phyloP scores from a whole-genome alignment of 2,888 invertebrate species.

The Apamea sordens region DNA sequence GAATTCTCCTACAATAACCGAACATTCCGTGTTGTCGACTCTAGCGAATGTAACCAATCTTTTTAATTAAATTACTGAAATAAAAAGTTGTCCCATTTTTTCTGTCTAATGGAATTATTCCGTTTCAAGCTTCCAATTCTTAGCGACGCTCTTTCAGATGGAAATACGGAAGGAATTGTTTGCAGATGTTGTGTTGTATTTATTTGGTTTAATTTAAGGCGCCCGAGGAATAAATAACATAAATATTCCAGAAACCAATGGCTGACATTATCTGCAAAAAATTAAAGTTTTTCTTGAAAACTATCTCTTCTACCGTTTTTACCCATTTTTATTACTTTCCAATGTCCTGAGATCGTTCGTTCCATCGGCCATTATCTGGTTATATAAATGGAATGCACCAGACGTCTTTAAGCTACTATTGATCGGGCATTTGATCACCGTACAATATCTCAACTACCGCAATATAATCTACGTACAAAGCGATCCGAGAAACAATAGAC shows the following conservation, averaged over 20 bases:
- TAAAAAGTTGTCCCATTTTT: slow-evolving; percentile 62
- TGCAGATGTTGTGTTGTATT: slow-evolving; percentile 33
- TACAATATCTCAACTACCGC: slow-evolving; percentile 23
- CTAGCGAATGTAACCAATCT: slow-evolving; percentile 75
- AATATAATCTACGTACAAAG: slow-evolving; percentile 35
- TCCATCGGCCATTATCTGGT: slow-evolving; percentile 11
- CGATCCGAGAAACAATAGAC: slow-evolving; percentile 28
- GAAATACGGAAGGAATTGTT: slow-evolving; percentile 34
- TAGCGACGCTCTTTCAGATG: slow-evolving; percentile 31
- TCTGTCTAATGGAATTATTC: slow-evolving; percentile 62
- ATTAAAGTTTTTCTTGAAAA: slow-evolving; percentile 16
- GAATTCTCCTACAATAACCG: slow-evolving; percentile 77
- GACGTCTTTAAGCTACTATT: slow-evolving; percentile 22
- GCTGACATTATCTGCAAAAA: slow-evolving; percentile 1
- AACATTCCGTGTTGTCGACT: slow-evolving; percentile 73
- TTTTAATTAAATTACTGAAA: slow-evolving; percentile 80
- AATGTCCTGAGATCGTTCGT: slow-evolving; percentile 8
- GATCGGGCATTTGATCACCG: slow-evolving; percentile 21
- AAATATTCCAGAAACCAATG: not conserved
- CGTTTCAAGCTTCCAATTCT: slow-evolving; percentile 61
- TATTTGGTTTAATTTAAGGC: slow-evolving; percentile 17
- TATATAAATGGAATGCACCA: slow-evolving; percentile 30
- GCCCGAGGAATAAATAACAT: not conserved
- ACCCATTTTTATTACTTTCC: slow-evolving; percentile 41
- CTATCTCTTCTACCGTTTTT: not conserved